These are phyloP conservation scores for Bergia sp. DNA, from an alignment of 92 coral and sea anemone species.

Conservation along the genomic window DNA sequence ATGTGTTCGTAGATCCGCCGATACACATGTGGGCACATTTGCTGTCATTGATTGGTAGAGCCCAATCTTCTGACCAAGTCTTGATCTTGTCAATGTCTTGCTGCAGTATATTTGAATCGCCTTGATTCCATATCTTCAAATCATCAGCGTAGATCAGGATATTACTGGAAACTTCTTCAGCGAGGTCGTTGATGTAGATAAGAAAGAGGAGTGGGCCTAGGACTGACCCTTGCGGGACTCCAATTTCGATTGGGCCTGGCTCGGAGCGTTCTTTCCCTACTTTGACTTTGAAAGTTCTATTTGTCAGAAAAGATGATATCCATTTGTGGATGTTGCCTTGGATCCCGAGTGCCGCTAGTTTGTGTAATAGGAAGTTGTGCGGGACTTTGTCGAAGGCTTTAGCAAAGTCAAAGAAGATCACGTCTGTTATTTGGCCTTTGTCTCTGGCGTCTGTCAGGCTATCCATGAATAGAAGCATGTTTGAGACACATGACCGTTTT, in stretches of 20 bases:
- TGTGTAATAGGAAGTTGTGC: not conserved
- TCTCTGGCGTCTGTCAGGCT: not conserved
- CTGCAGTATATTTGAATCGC: not conserved
- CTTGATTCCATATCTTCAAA: not conserved
- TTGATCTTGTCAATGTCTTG: not conserved
- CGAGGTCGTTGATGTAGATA: not conserved
- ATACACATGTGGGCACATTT: not conserved
- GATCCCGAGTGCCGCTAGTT: not conserved
- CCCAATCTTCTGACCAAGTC: not conserved
- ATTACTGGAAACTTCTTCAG: not conserved
- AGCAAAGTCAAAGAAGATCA: not conserved
- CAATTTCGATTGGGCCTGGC: not conserved
- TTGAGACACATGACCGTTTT: not conserved
- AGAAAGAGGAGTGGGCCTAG: not conserved
- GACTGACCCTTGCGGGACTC: not conserved
- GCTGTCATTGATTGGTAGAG: not conserved
- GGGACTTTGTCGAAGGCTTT: not conserved
- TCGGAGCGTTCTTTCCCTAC: not conserved
- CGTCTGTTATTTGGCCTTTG: not conserved
- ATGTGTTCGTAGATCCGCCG: not conserved
- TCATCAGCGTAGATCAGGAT: not conserved
- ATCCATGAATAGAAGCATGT: not conserved
- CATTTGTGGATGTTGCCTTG: not conserved
- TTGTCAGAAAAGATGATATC: not conserved
- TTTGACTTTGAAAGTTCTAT: not conserved